Evolutionary conservation across 1,140 invertebrate genomes (phyloP).

Genomic region (Amyelois transitella): DNA sequence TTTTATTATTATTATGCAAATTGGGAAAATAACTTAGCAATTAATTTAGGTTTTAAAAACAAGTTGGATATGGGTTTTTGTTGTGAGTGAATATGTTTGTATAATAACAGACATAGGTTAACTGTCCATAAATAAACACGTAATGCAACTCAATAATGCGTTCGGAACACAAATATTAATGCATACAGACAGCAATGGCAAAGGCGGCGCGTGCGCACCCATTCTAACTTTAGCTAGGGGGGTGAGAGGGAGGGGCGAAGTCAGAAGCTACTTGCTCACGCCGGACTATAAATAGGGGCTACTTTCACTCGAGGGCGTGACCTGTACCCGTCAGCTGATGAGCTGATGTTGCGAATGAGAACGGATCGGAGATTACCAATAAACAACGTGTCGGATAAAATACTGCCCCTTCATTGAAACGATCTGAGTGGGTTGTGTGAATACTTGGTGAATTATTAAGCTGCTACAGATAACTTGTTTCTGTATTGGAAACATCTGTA

Average conservation of each 20-base stretch:
- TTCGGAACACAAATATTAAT: conserved; percentile 26
- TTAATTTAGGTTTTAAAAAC: no score
- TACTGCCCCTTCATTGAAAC: background rate
- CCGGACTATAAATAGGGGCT: conserved; percentile 46
- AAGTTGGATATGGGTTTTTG: no score
- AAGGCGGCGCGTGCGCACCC: conserved; percentile 11
- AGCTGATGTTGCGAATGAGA: conserved; percentile 37
- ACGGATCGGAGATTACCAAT: conserved; percentile 4
- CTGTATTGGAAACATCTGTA: no score
- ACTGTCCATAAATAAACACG: conserved; percentile 10
- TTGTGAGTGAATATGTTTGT: background rate
- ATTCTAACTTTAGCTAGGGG: conserved; percentile 24
- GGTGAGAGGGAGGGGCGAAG: conserved; percentile 13
- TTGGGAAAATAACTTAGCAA: no score
- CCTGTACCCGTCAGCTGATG: conserved; percentile 46
- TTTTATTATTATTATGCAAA: no score
- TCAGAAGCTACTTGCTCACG: conserved; percentile 12
- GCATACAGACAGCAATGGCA: conserved; percentile 12
- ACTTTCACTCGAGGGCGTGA: conserved; percentile 51
- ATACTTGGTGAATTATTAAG: background rate
- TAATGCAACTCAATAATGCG: conserved; percentile 22
- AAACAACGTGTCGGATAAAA: conserved; percentile 4
- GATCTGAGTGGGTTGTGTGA: background rate
- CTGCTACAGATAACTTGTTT: background rate
- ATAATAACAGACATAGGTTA: background rate